phyloP scores from a whole-genome alignment of 2,888 invertebrate genomes.

The Lycia hirtaria region DNA sequence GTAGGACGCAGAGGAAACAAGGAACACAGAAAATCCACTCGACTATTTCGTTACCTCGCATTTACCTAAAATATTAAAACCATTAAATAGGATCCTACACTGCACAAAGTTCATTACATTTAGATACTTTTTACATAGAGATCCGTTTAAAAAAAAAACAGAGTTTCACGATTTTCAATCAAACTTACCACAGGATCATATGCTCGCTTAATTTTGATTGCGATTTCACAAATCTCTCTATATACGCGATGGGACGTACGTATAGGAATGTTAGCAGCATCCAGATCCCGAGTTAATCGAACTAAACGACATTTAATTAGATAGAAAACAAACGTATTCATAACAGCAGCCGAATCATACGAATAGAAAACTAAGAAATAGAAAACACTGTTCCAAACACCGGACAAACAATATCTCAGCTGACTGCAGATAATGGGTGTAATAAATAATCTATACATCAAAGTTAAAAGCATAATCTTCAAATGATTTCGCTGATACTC shows the following conservation, averaged over 20 bases:
- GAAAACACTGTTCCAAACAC: not conserved
- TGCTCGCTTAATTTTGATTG: not conserved
- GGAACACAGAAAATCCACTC: too few species aligned
- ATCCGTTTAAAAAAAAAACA: too few species aligned
- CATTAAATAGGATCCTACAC: too few species aligned
- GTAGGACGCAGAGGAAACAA: too few species aligned
- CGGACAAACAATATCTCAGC: not conserved
- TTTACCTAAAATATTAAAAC: too few species aligned
- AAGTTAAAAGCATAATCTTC: not conserved
- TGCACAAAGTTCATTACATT: too few species aligned
- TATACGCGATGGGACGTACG: not conserved
- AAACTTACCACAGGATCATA: conserved; percentile 2
- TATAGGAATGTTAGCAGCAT: not conserved
- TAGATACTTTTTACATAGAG: too few species aligned
- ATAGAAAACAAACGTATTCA: not conserved
- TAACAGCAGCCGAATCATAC: not conserved
- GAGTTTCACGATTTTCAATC: too few species aligned
- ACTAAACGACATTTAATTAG: not conserved
- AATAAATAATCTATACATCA: not conserved
- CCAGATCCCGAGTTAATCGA: not conserved
- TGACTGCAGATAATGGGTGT: not conserved
- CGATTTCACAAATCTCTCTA: not conserved
- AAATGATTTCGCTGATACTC: not conserved
- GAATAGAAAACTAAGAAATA: not conserved
- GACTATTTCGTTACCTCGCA: too few species aligned